phyloP scores from a whole-genome alignment of 2,113 vertebrate species.

The Nansenia antarctica region DNA sequence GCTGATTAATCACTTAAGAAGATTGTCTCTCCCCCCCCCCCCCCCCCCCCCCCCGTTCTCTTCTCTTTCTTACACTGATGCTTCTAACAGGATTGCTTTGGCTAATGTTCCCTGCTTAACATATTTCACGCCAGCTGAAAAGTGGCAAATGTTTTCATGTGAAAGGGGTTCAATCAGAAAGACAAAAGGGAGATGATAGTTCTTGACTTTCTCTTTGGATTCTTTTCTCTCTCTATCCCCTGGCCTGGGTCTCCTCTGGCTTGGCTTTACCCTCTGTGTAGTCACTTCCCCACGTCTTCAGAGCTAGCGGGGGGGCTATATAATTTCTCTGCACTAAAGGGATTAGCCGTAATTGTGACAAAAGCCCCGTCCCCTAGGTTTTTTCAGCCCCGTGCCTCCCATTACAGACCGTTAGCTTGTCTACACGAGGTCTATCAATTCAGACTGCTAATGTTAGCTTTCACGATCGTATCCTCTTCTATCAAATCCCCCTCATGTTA shows the following conservation, averaged over 20 bases:
- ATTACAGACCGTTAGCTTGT: background rate
- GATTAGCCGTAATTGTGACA: conserved; percentile 67
- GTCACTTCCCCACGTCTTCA: background rate
- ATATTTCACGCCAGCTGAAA: conserved; percentile 55
- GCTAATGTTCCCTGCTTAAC: conserved; percentile 68
- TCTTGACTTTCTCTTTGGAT: conserved; percentile 49
- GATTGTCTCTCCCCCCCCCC: conserved; percentile 51
- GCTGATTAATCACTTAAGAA: conserved; percentile 78
- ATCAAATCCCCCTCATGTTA: too few species aligned
- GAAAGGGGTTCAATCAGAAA: conserved; percentile 59
- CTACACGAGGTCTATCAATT: conserved; percentile 21
- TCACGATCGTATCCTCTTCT: too few species aligned
- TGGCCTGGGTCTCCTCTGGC: background rate
- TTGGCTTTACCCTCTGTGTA: background rate
- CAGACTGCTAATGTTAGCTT: conserved; percentile 23
- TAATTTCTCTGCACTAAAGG: conserved; percentile 64
- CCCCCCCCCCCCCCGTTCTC: conserved; percentile 6
- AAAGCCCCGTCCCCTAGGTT: conserved; percentile 55
- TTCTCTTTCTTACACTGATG: conserved; percentile 41
- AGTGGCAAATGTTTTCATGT: conserved; percentile 69
- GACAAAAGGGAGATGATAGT: conserved; percentile 68
- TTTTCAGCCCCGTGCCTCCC: background rate
- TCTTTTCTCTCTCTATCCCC: background rate
- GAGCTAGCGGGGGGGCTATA: conserved; percentile 46
- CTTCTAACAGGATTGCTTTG: conserved; percentile 75